Percentiles rank a stretch among this genome's conserved stretches.
Conservation (phyloP, 2,888 invertebrate genomes). For the Crocallis elinguaria region DNA sequence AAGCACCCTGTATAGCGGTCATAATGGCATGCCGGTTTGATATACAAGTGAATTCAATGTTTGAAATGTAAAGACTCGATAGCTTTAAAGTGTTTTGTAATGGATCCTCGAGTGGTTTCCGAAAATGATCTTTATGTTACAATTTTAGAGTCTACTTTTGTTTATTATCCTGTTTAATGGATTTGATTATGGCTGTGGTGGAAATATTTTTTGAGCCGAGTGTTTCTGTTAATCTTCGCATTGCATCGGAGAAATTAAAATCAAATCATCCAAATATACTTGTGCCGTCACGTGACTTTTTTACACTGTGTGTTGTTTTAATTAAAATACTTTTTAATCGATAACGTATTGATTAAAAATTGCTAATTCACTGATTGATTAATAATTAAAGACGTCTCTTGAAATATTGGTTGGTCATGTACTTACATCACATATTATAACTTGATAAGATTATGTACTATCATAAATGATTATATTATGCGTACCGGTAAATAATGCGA, state of each 20-base stretch:
- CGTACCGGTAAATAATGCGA: too few species aligned
- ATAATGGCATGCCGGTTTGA: constrained; percentile 30
- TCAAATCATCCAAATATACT: constrained; percentile 1
- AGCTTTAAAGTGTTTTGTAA: constrained; percentile 19
- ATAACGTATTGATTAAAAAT: background rate
- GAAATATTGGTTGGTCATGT: too few species aligned
- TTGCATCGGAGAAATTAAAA: constrained; percentile 23
- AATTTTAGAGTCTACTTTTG: background rate
- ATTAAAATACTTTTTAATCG: background rate
- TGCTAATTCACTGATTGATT: too few species aligned
- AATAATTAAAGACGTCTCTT: too few species aligned
- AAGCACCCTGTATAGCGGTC: constrained; percentile 40
- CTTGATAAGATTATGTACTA: too few species aligned
- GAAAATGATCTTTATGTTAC: background rate
- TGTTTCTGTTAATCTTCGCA: constrained; percentile 11
- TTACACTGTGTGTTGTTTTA: background rate
- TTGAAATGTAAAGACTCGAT: constrained; percentile 27
- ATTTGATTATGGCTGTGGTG: constrained; percentile 1
- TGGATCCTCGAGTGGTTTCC: background rate
- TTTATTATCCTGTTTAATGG: background rate
- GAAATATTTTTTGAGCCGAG: constrained; percentile 2
- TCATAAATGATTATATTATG: too few species aligned
- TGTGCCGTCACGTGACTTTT: background rate
- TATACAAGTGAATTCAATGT: constrained; percentile 31
- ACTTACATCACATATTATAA: too few species aligned